Evolutionary conservation across 1,140 invertebrate species (phyloP), one percentile per base, ranked within the genome.

Genomic region (Melitaea cinxia): DNA sequence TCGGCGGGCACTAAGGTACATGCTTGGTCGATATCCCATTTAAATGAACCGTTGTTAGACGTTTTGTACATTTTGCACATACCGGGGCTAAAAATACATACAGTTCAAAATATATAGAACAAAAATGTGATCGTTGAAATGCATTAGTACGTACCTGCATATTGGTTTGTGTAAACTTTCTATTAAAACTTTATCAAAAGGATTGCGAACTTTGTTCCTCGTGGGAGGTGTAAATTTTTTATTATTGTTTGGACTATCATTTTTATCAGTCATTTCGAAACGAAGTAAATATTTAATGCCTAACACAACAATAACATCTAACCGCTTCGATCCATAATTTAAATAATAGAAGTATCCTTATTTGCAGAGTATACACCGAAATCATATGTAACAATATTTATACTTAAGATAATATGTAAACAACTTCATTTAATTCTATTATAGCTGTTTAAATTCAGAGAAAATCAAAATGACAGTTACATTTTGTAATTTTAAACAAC

Each of bases 1-100:
- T 92, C 88, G 0, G 83, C 82, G 4, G 91, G 90, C 23, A 85
- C 80, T 65, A 92, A 73, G 4, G 78, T 82, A 57, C 85, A 90
- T 0, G 83, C 79, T 73, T 92, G 87, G 35, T 91, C 88, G 56
- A 92, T 92, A 59, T 92, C 90, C 91, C 90, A 92, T 65, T 81
- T 75, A 67, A 92, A 86, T 1, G 80, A 68, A 35, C 88, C 79
- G 72, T 70, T 76, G 54, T 67, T 76, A 72, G 85, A 80, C 63
- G 82, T 85, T 72, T 91, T 91, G 50, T 91, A 91, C 58, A 91
- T 89, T 75, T 91, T 91, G 68, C 89, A 91, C 91, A 92, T 92
- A 17, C 89, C 86, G 45, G 91, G 91, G 69, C 91, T 92, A 70
- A 15, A 81, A 78, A 10, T 39, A 45, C 14, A 37, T 30, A 58